These are phyloP conservation scores for Tanypteryx hageni DNA, from an alignment of 2,888 invertebrate species.

Conservation along the genomic window DNA sequence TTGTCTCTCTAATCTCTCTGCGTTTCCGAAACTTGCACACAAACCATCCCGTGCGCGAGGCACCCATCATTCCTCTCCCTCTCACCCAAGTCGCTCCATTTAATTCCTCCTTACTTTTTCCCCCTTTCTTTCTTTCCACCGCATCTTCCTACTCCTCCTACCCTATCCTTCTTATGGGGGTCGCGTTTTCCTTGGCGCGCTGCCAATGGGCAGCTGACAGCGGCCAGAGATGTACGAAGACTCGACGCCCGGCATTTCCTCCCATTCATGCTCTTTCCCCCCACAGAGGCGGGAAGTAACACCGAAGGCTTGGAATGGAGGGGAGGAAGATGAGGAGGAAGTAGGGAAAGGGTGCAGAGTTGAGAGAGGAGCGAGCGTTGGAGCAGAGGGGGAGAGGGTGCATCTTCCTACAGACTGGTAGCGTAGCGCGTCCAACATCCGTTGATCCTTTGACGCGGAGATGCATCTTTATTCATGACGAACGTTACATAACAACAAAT, in stretches of 20 bases:
- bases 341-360: background rate
- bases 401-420: background rate
- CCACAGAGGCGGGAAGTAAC: background rate
- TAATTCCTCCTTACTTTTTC: too few relatives aligned
- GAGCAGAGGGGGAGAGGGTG: background rate
- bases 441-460: too few relatives aligned
- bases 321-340: background rate
- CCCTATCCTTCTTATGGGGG: background rate
- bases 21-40: background rate
- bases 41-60: background rate
- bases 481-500: conserved; percentile 10
- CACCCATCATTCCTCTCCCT: too few relatives aligned
- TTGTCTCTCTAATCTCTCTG: background rate
- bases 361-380: background rate
- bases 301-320: background rate
- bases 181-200: background rate
- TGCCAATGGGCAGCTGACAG: background rate
- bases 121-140: too few relatives aligned
- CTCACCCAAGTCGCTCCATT: too few relatives aligned
- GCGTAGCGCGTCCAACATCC: background rate
- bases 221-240: background rate
- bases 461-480: background rate
- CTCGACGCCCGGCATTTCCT: conserved; percentile 10
- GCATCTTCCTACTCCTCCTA: background rate
- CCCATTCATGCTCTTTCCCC: background rate